These are phyloP conservation scores for Holocentrus rufus DNA, from an alignment of 2,797 vertebrate species.

Conservation along the genomic window DNA sequence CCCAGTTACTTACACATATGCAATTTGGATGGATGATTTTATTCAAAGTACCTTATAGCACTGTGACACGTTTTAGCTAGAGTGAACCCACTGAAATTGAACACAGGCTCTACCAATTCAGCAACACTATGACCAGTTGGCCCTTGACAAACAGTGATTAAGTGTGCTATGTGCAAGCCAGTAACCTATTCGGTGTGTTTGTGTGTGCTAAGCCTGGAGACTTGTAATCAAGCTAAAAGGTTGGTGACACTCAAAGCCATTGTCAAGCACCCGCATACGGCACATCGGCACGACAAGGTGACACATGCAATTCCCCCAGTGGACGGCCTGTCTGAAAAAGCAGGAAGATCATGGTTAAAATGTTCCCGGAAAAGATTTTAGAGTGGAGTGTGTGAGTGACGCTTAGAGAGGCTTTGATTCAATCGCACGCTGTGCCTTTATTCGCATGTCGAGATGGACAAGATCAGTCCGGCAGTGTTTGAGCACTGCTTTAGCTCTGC, in stretches of 20 bases:
- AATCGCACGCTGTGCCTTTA: constrained; percentile 7
- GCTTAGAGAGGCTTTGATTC: constrained; percentile 19
- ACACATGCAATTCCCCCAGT: constrained; percentile 33
- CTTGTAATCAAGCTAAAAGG: constrained; percentile 61
- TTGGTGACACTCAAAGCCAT: constrained; percentile 23
- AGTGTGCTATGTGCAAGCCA: constrained; percentile 10
- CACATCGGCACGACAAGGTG: constrained; percentile 29
- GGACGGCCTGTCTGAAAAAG: constrained; percentile 25
- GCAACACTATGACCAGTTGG: constrained; percentile 2
- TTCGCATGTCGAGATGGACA: constrained; percentile 3
- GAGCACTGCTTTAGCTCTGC: not conserved
- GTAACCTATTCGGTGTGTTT: not conserved
- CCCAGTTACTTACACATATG: not conserved
- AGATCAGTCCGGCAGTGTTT: constrained; percentile 10
- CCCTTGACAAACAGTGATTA: constrained; percentile 23
- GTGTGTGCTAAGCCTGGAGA: not conserved
- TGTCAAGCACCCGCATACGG: not conserved
- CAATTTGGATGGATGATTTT: not conserved
- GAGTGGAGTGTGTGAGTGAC: not conserved
- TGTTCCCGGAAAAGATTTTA: constrained; percentile 6
- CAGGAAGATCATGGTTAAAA: constrained; percentile 29
- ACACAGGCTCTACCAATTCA: not conserved
- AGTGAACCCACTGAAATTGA: too few species aligned
- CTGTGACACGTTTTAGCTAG: too few species aligned
- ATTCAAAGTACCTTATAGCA: not conserved